These are phyloP conservation scores for Tipula helvola DNA, from an alignment of 2,888 invertebrate species.

Conservation along the genomic window DNA sequence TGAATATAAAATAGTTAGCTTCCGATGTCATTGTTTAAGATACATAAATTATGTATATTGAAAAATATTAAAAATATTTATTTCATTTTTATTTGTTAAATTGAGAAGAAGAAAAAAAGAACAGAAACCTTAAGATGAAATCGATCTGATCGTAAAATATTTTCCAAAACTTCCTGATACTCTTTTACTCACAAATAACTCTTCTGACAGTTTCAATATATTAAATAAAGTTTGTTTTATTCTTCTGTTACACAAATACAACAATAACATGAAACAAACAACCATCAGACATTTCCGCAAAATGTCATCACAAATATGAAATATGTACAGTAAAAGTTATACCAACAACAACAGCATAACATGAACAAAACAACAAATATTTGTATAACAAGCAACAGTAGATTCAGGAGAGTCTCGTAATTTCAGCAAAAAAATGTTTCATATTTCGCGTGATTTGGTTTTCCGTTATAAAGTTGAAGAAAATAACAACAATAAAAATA, in stretches of 20 bases:
- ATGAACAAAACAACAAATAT: not conserved
- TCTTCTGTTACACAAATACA: not conserved
- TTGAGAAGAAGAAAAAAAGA: not conserved
- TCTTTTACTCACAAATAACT: not conserved
- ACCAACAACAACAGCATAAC: not conserved
- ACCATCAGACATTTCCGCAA: constrained; percentile 6
- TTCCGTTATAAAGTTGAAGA: not conserved
- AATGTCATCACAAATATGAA: not conserved
- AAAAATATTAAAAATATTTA: not conserved
- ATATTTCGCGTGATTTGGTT: constrained; percentile 5
- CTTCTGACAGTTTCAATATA: not conserved
- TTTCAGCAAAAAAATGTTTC: not conserved
- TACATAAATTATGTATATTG: too few relatives aligned
- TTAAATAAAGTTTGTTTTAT: not conserved
- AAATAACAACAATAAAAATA: not conserved
- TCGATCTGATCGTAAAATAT: not conserved
- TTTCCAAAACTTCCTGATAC: not conserved
- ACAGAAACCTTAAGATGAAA: not conserved
- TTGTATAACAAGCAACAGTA: not conserved
- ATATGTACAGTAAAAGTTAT: not conserved
- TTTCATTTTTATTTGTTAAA: not conserved
- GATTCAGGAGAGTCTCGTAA: not conserved
- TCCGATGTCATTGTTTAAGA: not conserved
- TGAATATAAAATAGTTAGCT: not conserved
- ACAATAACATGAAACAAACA: not conserved